Evolutionary conservation across 1,140 invertebrate genomes (phyloP), one percentile per base, ranked within the genome.

Genomic region (Plutomurus gul): DNA sequence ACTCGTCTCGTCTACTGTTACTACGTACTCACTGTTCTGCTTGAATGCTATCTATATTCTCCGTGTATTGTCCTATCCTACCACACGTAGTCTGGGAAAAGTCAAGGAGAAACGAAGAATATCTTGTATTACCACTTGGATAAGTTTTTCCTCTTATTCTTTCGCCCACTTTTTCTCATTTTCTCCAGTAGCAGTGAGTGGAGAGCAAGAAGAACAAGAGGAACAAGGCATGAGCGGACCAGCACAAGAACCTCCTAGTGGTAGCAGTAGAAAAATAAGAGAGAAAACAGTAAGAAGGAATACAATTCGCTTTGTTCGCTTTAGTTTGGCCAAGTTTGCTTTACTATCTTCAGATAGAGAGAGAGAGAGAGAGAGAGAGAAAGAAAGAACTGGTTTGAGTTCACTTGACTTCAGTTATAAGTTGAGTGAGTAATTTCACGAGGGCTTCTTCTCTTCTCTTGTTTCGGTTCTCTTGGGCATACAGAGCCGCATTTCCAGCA

Each of bases 141-240:
- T 51, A 51, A 22, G 18, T 18, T 51, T 51, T 51, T 22, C 47
- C 20, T 51, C 25, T 51, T 22, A 51, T 22, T 22, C 47, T 51
- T 51, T 51, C 47, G 37, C 43, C 27, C 22, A 39, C 71, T 39
- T 40, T 40, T 40, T 39, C 39, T 27, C 71, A 73, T 39, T 37
- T 72, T 39, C 39, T 40, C 71, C 71, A 40, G n/a, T n/a, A n/a
- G n/a, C n/a, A n/a, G n/a, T 73, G n/a, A 40, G 33, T 36, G 37
- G 65, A 77, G 56, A 77, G 13, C 49, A 77, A 20, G 75, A 77
- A 33, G 25, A 77, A 40, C 18, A 30, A 75, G 13, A 49, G 22
- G 73, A 75, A 51, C 47, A 51, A 51, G 11, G 18, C 7, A 51
- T 22, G 25, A 51, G 47, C 51, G n/a, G n/a, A n/a, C n/a, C n/a